Percentiles rank a stretch among this genome's conserved stretches.
Conservation (phyloP, 2,888 invertebrate genomes). For the Phytoseiulus persimilis region DNA sequence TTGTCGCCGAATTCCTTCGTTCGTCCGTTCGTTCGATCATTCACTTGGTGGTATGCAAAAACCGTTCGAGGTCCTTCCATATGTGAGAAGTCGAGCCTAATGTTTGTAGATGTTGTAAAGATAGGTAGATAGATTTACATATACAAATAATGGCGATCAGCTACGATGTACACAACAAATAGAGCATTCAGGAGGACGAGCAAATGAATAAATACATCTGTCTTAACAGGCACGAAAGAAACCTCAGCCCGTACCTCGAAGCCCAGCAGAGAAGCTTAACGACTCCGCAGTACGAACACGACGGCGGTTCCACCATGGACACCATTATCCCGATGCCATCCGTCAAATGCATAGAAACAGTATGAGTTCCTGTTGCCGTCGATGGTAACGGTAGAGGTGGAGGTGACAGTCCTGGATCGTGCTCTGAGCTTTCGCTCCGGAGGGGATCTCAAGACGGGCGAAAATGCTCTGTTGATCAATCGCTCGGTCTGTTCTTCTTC, state of each 20-base stretch:
- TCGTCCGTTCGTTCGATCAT: not conserved
- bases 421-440: no score
- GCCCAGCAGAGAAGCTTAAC: not conserved
- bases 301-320: not conserved
- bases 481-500: no score
- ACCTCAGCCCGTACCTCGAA: not conserved
- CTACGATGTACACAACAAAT: not conserved
- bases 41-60: not conserved
- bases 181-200: constrained; percentile 5
- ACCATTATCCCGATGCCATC: not conserved
- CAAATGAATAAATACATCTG: constrained; percentile 6
- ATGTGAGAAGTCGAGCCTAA: not conserved
- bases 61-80: not conserved
- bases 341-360: no score
- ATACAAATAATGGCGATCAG: not conserved
- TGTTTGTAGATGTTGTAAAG: not conserved
- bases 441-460: no score
- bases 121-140: not conserved
- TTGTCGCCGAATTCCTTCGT: not conserved
- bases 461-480: no score
- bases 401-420: no score
- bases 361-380: no score
- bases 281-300: no score
- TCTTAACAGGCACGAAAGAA: not conserved
- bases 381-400: no score